Conservation (phyloP, 2,113 vertebrate species). For the Nibea albiflora region DNA sequence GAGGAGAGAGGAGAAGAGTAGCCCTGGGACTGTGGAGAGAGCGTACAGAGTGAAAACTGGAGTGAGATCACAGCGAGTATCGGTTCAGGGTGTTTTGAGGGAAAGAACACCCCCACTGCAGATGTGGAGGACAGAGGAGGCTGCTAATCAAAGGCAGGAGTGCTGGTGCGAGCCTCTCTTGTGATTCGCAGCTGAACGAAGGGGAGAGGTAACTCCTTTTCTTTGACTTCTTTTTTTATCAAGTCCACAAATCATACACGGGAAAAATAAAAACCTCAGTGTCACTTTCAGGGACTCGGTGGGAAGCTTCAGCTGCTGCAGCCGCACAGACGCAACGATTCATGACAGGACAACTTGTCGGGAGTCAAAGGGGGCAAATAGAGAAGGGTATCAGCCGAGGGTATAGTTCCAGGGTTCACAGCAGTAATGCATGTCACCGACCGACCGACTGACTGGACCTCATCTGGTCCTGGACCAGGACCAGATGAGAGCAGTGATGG, state of each 20-base stretch:
- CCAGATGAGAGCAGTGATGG: slow-evolving; percentile 23
- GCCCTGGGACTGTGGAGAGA: slow-evolving; percentile 31
- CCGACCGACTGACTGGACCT: slow-evolving; percentile 19
- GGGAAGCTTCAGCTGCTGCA: neutral
- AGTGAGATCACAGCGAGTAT: slow-evolving; percentile 49
- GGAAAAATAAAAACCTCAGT: neutral
- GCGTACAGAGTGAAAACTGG: slow-evolving; percentile 30
- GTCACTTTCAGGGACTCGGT: neutral
- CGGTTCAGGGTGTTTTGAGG: slow-evolving; percentile 26
- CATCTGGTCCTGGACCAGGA: too few relatives aligned
- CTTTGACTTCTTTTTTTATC: slow-evolving; percentile 20
- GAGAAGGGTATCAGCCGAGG: slow-evolving; percentile 14
- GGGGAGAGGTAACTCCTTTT: slow-evolving; percentile 1
- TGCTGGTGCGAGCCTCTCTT: neutral
- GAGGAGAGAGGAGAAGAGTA: neutral
- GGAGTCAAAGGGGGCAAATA: slow-evolving; percentile 28
- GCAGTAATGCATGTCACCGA: neutral
- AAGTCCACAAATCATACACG: slow-evolving; percentile 16
- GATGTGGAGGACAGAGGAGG: slow-evolving; percentile 22
- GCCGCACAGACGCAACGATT: neutral
- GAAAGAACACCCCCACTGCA: slow-evolving; percentile 22
- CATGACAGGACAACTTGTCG: neutral
- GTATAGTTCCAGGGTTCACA: neutral
- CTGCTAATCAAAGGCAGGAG: slow-evolving; percentile 32
- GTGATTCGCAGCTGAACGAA: slow-evolving; percentile 23